These are phyloP conservation scores for Carduelis carduelis DNA, from an alignment of 2,797 vertebrate species.

Conservation along the genomic window DNA sequence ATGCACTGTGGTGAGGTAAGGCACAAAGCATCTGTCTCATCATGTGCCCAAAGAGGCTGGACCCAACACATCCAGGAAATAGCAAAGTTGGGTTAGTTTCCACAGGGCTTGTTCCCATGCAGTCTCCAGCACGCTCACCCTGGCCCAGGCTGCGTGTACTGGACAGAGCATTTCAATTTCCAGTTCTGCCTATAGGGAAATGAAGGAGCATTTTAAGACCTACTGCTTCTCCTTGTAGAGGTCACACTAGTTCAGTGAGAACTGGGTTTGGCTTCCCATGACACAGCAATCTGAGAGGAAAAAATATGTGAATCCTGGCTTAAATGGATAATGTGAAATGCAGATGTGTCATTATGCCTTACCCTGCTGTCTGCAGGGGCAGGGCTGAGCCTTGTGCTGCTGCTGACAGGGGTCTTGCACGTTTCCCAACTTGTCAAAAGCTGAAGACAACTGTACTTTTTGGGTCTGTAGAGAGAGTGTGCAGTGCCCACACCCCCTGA, in stretches of 20 bases:
- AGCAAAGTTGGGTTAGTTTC: not conserved
- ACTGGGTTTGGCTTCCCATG: not conserved
- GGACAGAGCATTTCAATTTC: not conserved
- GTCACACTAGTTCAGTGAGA: not conserved
- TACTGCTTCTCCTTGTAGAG: not conserved
- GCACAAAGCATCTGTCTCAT: not conserved
- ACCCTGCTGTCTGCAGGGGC: not conserved
- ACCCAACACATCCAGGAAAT: not conserved
- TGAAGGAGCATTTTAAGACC: not conserved
- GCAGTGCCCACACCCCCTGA: fast-evolving
- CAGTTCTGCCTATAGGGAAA: not conserved
- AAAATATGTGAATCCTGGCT: not conserved
- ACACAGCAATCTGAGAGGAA: not conserved
- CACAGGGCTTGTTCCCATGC: not conserved
- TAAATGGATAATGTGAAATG: not conserved
- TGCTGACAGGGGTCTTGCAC: not conserved
- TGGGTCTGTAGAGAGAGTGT: not conserved
- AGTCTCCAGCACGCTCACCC: not conserved
- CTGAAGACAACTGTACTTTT: not conserved
- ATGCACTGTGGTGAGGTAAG: not conserved
- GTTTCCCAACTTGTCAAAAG: not conserved
- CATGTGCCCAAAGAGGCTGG: not conserved
- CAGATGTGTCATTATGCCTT: not conserved
- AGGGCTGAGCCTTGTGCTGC: not conserved
- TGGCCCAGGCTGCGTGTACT: not conserved